Evolutionary conservation across 2,888 invertebrate species (phyloP), one percentile per base, ranked within the genome.

Genomic region (Nemurella pictetii): DNA sequence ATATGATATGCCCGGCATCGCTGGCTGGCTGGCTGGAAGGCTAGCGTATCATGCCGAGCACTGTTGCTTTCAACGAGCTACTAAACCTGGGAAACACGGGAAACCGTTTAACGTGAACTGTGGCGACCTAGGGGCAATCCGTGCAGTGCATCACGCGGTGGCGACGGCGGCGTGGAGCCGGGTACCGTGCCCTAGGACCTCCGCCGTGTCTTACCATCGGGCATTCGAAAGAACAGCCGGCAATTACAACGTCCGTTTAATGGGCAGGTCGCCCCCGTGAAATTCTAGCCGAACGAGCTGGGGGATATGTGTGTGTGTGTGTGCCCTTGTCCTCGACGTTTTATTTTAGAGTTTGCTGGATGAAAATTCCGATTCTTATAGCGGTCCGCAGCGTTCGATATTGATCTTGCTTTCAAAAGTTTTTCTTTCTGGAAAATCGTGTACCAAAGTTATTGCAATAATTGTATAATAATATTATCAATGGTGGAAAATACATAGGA

Each of bases 41-140:
- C n/a, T n/a, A n/a, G n/a, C n/a, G n/a, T n/a, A n/a, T n/a, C 55
- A 55, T 55, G 55, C 55, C 55, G 55, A 55, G 55, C 55, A 55
- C 55, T 55, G 1, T 1, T 15, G 55, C 55, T 55, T 55, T 55
- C 55, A 55, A 55, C 75, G 75, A 75, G 27, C 27, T 28, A 75
- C 75, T 75, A 75, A 27, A 75, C 28, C 27, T 28, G 27, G 28
- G 27, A 75, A 85, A 85, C 85, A 85, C 78, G 85, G 84, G 84
- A 85, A 85, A 84, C 55, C 85, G 85, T 85, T 85, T 85, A 85
- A 83, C 85, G 84, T 84, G 82, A 85, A 78, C 85, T 78, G 78
- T 73, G 29, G 35, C 72, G 30, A 72, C 80, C 85, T 77, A 25
- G 32, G 30, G 85, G 83, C 85, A 30, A 85, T 84, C 83, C 36